These are phyloP conservation scores for Holocentrus rufus DNA, from an alignment of 2,797 vertebrate species.

Conservation along the genomic window DNA sequence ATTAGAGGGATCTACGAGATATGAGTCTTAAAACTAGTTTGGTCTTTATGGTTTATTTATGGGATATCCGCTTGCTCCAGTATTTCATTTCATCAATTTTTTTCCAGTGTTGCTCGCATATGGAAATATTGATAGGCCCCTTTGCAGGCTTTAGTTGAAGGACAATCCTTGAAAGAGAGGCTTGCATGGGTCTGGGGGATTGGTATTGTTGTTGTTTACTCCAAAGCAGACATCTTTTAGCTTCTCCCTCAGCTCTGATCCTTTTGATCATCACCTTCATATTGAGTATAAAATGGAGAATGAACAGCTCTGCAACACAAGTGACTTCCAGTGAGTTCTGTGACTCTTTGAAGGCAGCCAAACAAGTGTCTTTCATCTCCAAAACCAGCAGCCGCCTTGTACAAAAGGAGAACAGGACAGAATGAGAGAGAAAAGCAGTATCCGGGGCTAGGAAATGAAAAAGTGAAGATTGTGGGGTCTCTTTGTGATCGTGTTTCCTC, in stretches of 20 bases:
- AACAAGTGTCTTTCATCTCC: constrained; percentile 84
- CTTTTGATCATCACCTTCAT: constrained; percentile 78
- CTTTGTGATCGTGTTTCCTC: constrained; percentile 61
- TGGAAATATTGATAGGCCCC: constrained; percentile 17
- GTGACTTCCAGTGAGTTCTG: constrained; percentile 78
- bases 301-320: constrained; percentile 71
- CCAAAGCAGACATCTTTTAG: constrained; percentile 70
- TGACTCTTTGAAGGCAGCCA: constrained; percentile 82
- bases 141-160: constrained; percentile 46
- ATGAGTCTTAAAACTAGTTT: not conserved
- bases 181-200: constrained; percentile 42
- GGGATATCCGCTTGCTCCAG: too few relatives aligned
- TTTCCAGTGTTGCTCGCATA: not conserved
- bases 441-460: constrained; percentile 68
- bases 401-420: constrained; percentile 70
- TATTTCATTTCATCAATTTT: not conserved
- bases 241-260: constrained; percentile 63
- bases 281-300: constrained; percentile 75
- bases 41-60: not conserved
- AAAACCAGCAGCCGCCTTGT: constrained; percentile 69
- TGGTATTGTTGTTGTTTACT: constrained; percentile 71
- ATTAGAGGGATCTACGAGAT: not conserved
- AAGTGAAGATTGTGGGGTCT: constrained; percentile 66
- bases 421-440: constrained; percentile 64
- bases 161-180: constrained; percentile 53